These are phyloP conservation scores for Vollenhovia emeryi DNA, from an alignment of 1,140 invertebrate genomes.

Conservation along the genomic window DNA sequence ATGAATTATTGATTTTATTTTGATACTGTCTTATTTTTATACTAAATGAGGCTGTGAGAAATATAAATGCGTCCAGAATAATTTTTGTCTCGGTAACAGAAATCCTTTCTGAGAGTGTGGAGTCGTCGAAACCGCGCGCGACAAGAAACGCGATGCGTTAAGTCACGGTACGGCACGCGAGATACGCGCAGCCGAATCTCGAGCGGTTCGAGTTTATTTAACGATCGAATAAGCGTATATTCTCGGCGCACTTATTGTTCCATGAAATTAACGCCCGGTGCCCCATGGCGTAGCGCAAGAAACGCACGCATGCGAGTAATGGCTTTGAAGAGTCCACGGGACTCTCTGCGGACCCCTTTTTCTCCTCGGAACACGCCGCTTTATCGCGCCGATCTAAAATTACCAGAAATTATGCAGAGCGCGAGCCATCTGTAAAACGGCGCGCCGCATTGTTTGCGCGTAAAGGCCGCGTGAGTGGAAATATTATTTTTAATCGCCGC, in stretches of 20 bases:
- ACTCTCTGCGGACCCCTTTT: constrained; percentile 6
- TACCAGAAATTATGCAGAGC: constrained; percentile 59
- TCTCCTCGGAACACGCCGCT: constrained; percentile 12
- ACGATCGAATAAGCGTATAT: not conserved
- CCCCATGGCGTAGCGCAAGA: not conserved
- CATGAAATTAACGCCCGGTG: constrained; percentile 44
- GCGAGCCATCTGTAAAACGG: constrained; percentile 51
- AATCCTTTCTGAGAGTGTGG: too few relatives aligned
- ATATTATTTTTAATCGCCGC: constrained; percentile 60
- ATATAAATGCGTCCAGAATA: too few relatives aligned
- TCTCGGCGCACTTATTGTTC: constrained; percentile 2
- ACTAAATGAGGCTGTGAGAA: too few relatives aligned
- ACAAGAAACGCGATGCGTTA: not conserved
- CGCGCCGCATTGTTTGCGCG: constrained; percentile 50
- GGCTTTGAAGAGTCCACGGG: constrained; percentile 19
- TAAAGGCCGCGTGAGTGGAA: constrained; percentile 43
- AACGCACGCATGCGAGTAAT: constrained; percentile 50
- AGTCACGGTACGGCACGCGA: too few relatives aligned
- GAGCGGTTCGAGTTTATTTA: not conserved
- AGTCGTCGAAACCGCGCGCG: not conserved
- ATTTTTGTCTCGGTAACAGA: too few relatives aligned
- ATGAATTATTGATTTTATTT: too few relatives aligned
- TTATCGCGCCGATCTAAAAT: constrained; percentile 61
- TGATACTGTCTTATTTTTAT: too few relatives aligned
- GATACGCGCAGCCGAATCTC: not conserved